phyloP scores from a whole-genome alignment of 2,113 vertebrate species.

The Oceanites oceanicus region DNA sequence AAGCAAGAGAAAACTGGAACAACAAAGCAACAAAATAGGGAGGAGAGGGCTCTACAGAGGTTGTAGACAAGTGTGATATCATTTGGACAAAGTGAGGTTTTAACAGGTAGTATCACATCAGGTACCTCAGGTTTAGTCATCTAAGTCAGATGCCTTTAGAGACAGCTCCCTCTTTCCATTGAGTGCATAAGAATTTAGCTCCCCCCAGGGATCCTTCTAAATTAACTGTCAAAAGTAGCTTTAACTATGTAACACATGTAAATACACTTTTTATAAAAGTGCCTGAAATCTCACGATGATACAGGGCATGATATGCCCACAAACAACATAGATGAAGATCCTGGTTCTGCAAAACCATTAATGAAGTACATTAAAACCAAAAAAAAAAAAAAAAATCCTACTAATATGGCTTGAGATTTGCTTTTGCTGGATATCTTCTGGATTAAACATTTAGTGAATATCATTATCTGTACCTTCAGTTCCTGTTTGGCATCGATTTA shows the following conservation, averaged over 20 bases:
- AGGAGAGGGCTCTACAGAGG: neutral
- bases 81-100: neutral
- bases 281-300: neutral
- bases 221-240: neutral
- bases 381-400: neutral
- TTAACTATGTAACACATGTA: neutral
- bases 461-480: neutral
- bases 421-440: neutral
- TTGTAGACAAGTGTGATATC: neutral
- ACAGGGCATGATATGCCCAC: neutral
- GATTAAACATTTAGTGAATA: neutral
- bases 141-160: neutral
- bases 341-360: neutral
- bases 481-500: neutral
- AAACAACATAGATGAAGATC: neutral
- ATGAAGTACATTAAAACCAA: neutral
- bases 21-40: neutral
- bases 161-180: neutral
- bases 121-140: neutral
- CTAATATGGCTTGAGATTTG: neutral
- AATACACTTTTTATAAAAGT: neutral
- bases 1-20: neutral
- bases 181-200: neutral
- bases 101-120: neutral
- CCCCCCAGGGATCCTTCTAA: neutral